Percentiles rank a stretch among this genome's conserved stretches.
Conservation (phyloP, 2,888 invertebrate genomes). For the Neria commutata region DNA sequence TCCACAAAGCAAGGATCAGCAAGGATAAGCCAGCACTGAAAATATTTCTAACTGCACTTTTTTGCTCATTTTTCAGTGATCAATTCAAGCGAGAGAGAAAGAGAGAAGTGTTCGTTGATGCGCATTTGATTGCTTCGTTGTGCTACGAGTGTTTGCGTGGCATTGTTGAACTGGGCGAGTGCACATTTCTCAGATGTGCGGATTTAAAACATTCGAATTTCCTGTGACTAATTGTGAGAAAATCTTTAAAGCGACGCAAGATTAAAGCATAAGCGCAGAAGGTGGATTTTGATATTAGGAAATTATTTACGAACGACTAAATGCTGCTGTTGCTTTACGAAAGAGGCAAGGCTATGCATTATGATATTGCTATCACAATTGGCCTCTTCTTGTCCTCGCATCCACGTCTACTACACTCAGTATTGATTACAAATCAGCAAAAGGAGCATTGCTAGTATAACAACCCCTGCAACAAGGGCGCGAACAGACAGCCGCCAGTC, state of each 20-base stretch:
- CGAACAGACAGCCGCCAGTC: conserved; percentile 26
- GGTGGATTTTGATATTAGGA: conserved; percentile 18
- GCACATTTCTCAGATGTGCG: conserved; percentile 16
- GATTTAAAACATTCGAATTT: conserved; percentile 39
- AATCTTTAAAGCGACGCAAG: conserved; percentile 38
- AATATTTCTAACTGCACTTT: too few species aligned
- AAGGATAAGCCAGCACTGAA: conserved; percentile 49
- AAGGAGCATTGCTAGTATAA: conserved; percentile 19
- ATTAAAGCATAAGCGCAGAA: conserved; percentile 25
- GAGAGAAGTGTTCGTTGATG: conserved; percentile 33
- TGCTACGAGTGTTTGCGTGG: conserved; percentile 6
- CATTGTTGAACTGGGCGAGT: too few species aligned
- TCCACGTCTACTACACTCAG: background rate
- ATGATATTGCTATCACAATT: too few species aligned
- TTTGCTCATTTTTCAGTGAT: too few species aligned
- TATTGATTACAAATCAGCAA: background rate
- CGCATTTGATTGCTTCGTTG: conserved; percentile 46
- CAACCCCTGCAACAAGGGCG: conserved; percentile 35
- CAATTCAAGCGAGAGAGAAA: too few species aligned
- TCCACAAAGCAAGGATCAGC: conserved; percentile 55
- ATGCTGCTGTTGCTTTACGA: too few species aligned
- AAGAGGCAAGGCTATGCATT: too few species aligned
- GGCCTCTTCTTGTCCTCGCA: background rate
- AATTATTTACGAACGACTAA: conserved; percentile 6
- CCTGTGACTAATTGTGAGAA: conserved; percentile 49